Base-by-base conservation (phyloP, 2,888 invertebrate species). In the Callyntrura sp. region DNA sequence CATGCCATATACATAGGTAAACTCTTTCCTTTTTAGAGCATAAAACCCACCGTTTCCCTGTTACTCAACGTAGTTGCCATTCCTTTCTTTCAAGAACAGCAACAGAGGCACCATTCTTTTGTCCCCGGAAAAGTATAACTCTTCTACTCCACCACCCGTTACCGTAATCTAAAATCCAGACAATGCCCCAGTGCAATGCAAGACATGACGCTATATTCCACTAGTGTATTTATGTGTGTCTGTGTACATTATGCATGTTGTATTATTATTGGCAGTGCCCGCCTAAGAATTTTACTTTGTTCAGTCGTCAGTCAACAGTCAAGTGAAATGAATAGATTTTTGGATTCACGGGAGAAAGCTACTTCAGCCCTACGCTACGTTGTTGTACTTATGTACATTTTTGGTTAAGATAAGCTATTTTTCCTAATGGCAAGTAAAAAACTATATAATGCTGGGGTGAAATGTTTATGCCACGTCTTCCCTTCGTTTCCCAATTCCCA, bases 71-170 rank as follows among this genome's bases (percentile, higher is more conserved):
- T n/a, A n/a, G n/a, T 88, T 88, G 65, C 83, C 9, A 57, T 70
- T 70, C 45, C 55, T 35, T 79, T 78, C 48, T 57, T 68, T 23
- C 65, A 73, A 23, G 35, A 60, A 20, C 60, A 65, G 83, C 84
- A 82, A 23, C 35, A 81, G 62, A 51, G 51, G 62, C 25, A 76
- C 62, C 76, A 62, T 20, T 62, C 86, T 73, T 55, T 73, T 83
- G 83, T 88, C 83, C 35, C 35, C 83, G 65, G 55, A 78, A 85
- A 85, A 85, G 81, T 85, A 90, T 85, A 90, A 90, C 55, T 85
- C 85, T 90, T 79, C 60, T 57, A 35, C 35, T 35, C 35, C 6
- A 2, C 85, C 79, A 62, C 51, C 81, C 81, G 57, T 88, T 83
- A 88, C 79, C 82, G 60, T 78, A 76, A 43, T 62, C 85, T 65